Conservation (phyloP, 2,888 invertebrate species). For the Chloroclystis v-ata region DNA sequence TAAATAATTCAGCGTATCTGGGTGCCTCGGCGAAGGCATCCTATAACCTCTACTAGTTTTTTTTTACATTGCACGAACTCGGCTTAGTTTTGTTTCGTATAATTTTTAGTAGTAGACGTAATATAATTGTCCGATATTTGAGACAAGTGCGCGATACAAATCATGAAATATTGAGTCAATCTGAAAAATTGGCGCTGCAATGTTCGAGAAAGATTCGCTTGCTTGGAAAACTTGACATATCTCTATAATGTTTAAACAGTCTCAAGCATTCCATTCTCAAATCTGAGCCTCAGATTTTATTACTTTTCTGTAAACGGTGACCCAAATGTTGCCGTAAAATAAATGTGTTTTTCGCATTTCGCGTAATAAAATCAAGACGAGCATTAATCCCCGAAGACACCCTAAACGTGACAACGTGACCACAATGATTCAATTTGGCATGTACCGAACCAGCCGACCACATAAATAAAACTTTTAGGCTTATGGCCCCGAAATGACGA, state of each 20-base stretch:
- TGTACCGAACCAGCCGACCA: constrained; percentile 28
- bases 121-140: constrained; percentile 27
- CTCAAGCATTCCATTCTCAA: background rate
- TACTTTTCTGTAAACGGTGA: background rate
- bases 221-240: constrained; percentile 2
- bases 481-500: constrained; percentile 50
- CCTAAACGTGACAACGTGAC: constrained; percentile 20
- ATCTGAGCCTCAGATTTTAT: background rate
- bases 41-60: constrained; percentile 20
- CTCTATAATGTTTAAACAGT: background rate
- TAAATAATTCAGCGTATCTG: constrained; percentile 62
- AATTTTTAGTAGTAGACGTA: constrained; percentile 27
- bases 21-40: constrained; percentile 23
- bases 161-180: constrained; percentile 19
- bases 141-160: constrained; percentile 25
- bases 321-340: background rate
- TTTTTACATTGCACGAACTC: constrained; percentile 19
- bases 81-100: constrained; percentile 26
- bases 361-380: constrained; percentile 17
- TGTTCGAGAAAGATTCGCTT: constrained; percentile 5
- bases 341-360: constrained; percentile 3
- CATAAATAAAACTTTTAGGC: constrained; percentile 49
- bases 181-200: constrained; percentile 14
- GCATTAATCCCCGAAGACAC: constrained; percentile 13
- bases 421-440: constrained; percentile 21